These are phyloP conservation scores for Porites rus DNA, from an alignment of 92 coral and sea anemone genomes.

Conservation along the genomic window DNA sequence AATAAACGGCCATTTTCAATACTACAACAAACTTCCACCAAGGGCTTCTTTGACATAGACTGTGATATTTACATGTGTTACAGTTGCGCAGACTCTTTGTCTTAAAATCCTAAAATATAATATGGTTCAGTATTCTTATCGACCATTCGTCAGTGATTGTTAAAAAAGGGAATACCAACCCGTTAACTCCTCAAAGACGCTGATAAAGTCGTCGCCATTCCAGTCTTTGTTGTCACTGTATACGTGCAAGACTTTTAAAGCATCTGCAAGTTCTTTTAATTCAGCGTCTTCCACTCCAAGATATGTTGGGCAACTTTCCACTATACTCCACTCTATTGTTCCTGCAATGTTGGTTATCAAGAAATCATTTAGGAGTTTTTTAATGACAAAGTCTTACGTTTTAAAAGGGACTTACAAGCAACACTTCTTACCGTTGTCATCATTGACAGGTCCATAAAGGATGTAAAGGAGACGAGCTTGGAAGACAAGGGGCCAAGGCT, in stretches of 20 bases:
- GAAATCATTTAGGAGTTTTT: not conserved
- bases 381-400: not conserved
- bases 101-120: too few relatives aligned
- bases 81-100: too few relatives aligned
- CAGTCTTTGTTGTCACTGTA: conserved; percentile 74
- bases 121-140: too few relatives aligned
- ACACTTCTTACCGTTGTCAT: conserved; percentile 69
- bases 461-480: conserved; percentile 93
- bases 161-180: conserved; percentile 53
- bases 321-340: conserved; percentile 81
- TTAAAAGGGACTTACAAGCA: not conserved
- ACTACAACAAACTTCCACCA: too few relatives aligned
- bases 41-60: too few relatives aligned
- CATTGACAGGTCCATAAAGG: conserved; percentile 87
- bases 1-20: too few relatives aligned
- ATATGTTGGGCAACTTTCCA: conserved; percentile 95
- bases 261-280: conserved; percentile 86
- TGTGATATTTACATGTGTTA: too few relatives aligned
- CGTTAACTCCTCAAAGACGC: conserved; percentile 94
- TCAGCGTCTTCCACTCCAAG: conserved; percentile 90
- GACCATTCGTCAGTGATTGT: too few relatives aligned
- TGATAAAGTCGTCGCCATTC: conserved; percentile 90
- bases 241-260: conserved; percentile 77
- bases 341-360: conserved; percentile 53
- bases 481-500: conserved; percentile 96